Conservation (phyloP, 1,140 invertebrate genomes). For the Drosophila pseudoananassae region DNA sequence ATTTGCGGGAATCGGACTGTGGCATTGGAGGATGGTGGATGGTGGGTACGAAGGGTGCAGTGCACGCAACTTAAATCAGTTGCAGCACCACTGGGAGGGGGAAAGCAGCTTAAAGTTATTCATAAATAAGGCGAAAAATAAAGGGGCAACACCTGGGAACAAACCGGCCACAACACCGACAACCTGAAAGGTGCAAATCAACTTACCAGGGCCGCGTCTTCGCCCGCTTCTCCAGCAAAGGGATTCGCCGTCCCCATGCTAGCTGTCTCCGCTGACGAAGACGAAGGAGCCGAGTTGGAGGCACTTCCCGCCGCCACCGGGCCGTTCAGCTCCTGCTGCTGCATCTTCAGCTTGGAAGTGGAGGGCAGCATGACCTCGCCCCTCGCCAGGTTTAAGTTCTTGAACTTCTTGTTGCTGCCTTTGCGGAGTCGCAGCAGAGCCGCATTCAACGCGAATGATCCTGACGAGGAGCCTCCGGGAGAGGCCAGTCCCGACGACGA, state of each 20-base stretch:
- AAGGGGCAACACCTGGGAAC: slow-evolving; percentile 32
- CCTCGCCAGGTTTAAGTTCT: slow-evolving; percentile 81
- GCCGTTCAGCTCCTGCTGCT: slow-evolving; percentile 63
- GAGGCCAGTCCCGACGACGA: slow-evolving; percentile 23
- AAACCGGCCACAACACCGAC: slow-evolving; percentile 40
- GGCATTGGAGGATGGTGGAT: slow-evolving; percentile 1
- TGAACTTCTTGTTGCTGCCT: slow-evolving; percentile 78
- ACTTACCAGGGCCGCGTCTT: slow-evolving; percentile 76
- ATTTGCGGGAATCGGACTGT: slow-evolving; percentile 43
- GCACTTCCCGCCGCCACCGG: slow-evolving; percentile 36
- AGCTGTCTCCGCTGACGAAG: slow-evolving; percentile 30
- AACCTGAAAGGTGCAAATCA: slow-evolving; percentile 46
- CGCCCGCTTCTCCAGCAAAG: slow-evolving; percentile 15
- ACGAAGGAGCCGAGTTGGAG: slow-evolving; percentile 16
- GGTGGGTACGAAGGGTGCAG: slow-evolving; percentile 27
- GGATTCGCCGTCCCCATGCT: slow-evolving; percentile 33
- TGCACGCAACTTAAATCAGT: slow-evolving; percentile 37
- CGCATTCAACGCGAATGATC: slow-evolving; percentile 45
- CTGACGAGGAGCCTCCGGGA: slow-evolving; percentile 21
- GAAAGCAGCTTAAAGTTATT: slow-evolving; percentile 74
- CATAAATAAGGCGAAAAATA: slow-evolving; percentile 48
- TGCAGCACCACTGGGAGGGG: slow-evolving; percentile 1
- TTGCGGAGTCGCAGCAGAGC: slow-evolving; percentile 67
- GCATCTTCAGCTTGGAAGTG: slow-evolving; percentile 71
- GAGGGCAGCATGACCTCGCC: slow-evolving; percentile 80